Evolutionary conservation across 2,797 vertebrate genomes (phyloP).

Genomic region (Podarcis lilfordi): DNA sequence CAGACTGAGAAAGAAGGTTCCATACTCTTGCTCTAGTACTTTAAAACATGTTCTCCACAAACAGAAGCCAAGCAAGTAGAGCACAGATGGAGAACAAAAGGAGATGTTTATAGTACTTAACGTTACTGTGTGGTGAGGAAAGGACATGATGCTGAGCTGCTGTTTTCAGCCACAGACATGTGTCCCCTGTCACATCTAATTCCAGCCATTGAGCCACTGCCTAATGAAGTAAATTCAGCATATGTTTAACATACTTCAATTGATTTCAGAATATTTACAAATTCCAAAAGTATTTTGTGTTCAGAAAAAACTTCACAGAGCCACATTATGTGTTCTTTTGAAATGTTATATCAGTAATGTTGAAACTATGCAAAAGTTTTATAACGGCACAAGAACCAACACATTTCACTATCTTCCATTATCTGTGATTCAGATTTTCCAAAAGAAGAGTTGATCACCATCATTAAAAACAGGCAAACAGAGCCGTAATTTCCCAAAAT

Average conservation of each 20-base stretch:
- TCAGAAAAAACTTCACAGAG: not conserved
- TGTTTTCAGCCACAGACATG: not conserved
- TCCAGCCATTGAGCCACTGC: not conserved
- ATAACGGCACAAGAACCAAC: not conserved
- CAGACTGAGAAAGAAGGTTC: no score
- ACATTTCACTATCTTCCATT: not conserved
- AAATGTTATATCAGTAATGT: not conserved
- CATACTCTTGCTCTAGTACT: not conserved
- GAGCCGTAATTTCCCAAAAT: not conserved
- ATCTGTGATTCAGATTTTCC: not conserved
- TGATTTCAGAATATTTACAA: not conserved
- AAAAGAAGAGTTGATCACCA: no score
- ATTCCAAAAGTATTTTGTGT: not conserved
- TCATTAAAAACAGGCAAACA: not conserved
- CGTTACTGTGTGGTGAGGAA: no score
- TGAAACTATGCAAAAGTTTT: not conserved
- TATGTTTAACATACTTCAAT: not conserved
- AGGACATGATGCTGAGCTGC: not conserved
- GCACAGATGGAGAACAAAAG: not conserved
- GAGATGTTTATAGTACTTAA: not conserved
- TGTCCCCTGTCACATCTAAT: no score
- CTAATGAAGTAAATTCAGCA: rapidly evolving
- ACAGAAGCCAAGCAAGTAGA: not conserved
- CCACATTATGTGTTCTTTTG: rapidly evolving
- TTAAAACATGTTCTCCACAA: not conserved